Percentiles rank a stretch among this genome's conserved stretches.
Evolutionary conservation across 2,113 vertebrate species (phyloP).

Genomic region (Alexandromys fortis): DNA sequence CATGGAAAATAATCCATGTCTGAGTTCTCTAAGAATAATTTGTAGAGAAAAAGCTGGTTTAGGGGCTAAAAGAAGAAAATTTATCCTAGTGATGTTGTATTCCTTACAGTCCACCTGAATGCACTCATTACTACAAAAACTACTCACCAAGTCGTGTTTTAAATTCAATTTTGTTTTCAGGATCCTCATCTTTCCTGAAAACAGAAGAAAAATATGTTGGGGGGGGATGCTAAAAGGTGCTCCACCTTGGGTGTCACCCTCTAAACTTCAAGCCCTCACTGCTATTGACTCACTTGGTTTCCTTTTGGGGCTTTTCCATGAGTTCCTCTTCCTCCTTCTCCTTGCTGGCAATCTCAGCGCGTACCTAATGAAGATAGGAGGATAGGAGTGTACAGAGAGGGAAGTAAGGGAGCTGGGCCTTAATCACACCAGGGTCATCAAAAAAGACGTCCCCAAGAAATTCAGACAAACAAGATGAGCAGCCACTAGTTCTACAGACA

Average conservation of each 20-base stretch:
- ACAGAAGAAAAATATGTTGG: not conserved
- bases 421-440: not conserved
- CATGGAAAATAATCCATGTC: not conserved
- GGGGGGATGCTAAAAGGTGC: not conserved
- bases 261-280: not conserved
- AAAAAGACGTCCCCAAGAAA: not conserved
- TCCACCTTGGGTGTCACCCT: not conserved
- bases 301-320: conserved; percentile 98
- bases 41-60: not conserved
- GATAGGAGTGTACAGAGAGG: not conserved
- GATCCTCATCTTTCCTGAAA: conserved; percentile 96
- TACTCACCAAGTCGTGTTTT: conserved; percentile 96
- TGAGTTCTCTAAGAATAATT: conserved; percentile 5
- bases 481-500: conserved; percentile 15
- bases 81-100: not conserved
- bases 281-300: conserved; percentile 92
- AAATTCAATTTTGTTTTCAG: conserved; percentile 99
- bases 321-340: conserved; percentile 98
- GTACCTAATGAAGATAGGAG: conserved; percentile 87
- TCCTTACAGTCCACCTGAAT: not conserved
- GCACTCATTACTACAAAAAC: not conserved
- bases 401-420: not conserved
- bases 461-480: not conserved
- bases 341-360: conserved; percentile 98
- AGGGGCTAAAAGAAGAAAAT: not conserved